These are phyloP conservation scores for Alviniconcha strummeri DNA, from an alignment of 2,888 invertebrate genomes.

Conservation along the genomic window DNA sequence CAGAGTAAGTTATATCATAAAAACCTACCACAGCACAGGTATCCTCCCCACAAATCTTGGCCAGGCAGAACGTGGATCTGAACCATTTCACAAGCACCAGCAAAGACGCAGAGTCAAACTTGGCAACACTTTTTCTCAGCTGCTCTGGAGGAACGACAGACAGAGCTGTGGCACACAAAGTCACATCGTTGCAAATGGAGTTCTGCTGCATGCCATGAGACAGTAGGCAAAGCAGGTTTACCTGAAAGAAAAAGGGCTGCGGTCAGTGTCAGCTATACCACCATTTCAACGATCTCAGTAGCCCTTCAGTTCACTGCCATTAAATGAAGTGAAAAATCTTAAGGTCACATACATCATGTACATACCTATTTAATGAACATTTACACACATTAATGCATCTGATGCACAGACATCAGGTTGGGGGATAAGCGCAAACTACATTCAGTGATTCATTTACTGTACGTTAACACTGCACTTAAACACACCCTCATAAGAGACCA, in stretches of 20 bases:
- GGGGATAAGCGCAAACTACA: no score
- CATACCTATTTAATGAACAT: no score
- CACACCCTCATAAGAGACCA: no score
- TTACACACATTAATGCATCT: no score
- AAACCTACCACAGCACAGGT: constrained; percentile 1
- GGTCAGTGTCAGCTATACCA: no score
- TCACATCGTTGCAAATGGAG: constrained; percentile 72
- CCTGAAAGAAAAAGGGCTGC: constrained; percentile 44
- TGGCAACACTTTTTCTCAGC: constrained; percentile 9
- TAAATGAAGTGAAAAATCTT: no score
- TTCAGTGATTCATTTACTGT: no score
- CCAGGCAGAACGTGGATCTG: constrained; percentile 28
- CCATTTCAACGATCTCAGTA: no score
- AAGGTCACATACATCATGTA: no score
- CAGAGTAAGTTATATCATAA: background rate
- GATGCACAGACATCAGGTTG: no score
- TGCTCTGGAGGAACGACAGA: constrained; percentile 78
- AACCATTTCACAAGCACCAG: constrained; percentile 33
- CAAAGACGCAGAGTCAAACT: constrained; percentile 27
- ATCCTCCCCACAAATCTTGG: background rate
- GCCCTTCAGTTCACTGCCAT: no score
- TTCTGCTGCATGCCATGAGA: constrained; percentile 85
- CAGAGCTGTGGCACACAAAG: constrained; percentile 81
- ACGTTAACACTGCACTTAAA: no score
- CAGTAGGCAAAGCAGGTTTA: constrained; percentile 85